These are phyloP conservation scores for Anthonomus grandis DNA, from an alignment of 1,140 invertebrate species.

Conservation along the genomic window DNA sequence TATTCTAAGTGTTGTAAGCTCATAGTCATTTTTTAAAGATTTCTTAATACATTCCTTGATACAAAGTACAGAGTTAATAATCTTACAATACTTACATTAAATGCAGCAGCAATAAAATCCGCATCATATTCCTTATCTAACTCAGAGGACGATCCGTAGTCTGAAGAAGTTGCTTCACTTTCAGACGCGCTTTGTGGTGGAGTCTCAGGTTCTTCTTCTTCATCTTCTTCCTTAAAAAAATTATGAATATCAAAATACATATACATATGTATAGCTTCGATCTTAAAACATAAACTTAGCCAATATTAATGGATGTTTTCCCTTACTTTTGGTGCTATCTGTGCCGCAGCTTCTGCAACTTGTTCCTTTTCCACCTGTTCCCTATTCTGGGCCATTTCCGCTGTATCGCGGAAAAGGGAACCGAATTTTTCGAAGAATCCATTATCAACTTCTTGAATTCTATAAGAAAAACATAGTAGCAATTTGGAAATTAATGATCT, in stretches of 20 bases:
- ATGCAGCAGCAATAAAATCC: constrained; percentile 61
- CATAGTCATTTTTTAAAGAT: no score
- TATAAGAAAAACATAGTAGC: constrained; percentile 49
- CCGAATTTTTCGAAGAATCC: constrained; percentile 79
- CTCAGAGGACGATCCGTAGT: constrained; percentile 55
- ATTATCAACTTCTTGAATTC: constrained; percentile 73
- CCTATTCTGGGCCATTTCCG: constrained; percentile 32
- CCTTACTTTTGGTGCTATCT: constrained; percentile 28
- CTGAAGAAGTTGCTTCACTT: constrained; percentile 49
- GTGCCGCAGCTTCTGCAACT: constrained; percentile 43
- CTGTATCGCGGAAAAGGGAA: constrained; percentile 64
- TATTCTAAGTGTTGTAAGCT: no score
- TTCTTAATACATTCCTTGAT: no score
- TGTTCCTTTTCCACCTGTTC: constrained; percentile 45
- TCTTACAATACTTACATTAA: constrained; percentile 74
- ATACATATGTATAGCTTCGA: no score
- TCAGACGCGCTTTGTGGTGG: constrained; percentile 23
- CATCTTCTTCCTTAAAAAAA: constrained; percentile 35
- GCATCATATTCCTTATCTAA: constrained; percentile 55
- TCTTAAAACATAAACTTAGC: no score
- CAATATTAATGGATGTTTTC: background rate
- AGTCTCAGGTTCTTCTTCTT: constrained; percentile 50
- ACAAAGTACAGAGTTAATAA: no score
- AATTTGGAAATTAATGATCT: no score
- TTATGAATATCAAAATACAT: no score